These are phyloP conservation scores for Siniperca chuatsi DNA, from an alignment of 2,113 vertebrate species.

Conservation along the genomic window DNA sequence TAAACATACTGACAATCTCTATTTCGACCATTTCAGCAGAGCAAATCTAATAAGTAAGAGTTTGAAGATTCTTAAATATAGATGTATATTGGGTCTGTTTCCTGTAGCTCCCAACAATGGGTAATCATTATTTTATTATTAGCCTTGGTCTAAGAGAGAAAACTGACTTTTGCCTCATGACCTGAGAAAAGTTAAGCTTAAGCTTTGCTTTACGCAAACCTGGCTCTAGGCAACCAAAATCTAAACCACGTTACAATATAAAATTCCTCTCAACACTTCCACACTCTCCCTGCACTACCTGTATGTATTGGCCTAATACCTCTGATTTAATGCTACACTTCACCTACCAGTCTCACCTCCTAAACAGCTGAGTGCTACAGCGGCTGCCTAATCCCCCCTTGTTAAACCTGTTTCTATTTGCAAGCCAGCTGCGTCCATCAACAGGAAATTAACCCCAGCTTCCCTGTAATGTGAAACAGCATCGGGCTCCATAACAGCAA, in stretches of 20 bases:
- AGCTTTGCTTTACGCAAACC: not conserved
- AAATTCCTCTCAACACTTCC: constrained; percentile 26
- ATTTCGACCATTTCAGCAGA: not conserved
- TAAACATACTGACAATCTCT: not conserved
- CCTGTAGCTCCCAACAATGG: not conserved
- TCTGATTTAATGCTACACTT: constrained; percentile 73
- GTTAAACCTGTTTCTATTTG: constrained; percentile 68
- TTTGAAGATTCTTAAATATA: not conserved
- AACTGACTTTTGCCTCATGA: not conserved
- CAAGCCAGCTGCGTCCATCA: constrained; percentile 67
- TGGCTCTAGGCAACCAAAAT: constrained; percentile 11
- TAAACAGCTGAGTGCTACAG: constrained; percentile 79
- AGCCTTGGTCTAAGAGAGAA: not conserved
- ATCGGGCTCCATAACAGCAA: constrained; percentile 46
- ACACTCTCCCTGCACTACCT: constrained; percentile 11
- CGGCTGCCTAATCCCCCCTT: constrained; percentile 47
- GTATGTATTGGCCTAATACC: constrained; percentile 40
- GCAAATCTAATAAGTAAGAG: not conserved
- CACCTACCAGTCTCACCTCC: constrained; percentile 79
- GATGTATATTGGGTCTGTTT: not conserved
- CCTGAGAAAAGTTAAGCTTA: not conserved
- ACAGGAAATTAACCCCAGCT: constrained; percentile 79
- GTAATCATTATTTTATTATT: not conserved
- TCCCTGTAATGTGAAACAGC: constrained; percentile 78
- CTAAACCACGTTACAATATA: constrained; percentile 34